phyloP scores from a whole-genome alignment of 2,888 invertebrate genomes.

The Chymomyza amoena region DNA sequence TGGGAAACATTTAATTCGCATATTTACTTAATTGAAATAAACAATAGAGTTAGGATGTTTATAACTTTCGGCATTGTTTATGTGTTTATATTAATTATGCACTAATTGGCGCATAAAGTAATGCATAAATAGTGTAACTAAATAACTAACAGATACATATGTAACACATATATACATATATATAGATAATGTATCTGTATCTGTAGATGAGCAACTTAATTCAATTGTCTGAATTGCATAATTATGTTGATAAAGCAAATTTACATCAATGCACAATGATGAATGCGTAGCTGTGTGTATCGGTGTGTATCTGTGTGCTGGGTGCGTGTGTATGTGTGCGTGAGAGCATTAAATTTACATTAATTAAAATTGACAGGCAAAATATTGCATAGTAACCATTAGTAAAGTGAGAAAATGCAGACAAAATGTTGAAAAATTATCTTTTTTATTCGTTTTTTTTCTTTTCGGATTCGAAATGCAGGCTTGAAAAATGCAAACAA shows the following conservation, averaged over 20 bases:
- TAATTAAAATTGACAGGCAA: slow-evolving; percentile 58
- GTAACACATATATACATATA: too few species aligned
- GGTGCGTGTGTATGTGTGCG: slow-evolving; percentile 14
- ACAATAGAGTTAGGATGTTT: not conserved
- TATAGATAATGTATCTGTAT: slow-evolving; percentile 16
- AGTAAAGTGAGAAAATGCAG: not conserved
- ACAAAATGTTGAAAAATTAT: not conserved
- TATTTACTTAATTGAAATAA: not conserved
- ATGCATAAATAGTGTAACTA: slow-evolving; percentile 3
- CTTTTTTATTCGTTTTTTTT: not conserved
- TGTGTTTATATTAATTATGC: slow-evolving; percentile 30
- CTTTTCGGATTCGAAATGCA: not conserved
- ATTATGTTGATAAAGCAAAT: slow-evolving; percentile 64
- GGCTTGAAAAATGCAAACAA: not conserved
- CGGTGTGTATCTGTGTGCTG: not conserved
- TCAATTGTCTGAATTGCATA: slow-evolving; percentile 57
- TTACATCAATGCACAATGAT: slow-evolving; percentile 15
- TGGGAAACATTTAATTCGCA: not conserved
- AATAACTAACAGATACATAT: not conserved
- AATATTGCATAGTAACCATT: slow-evolving; percentile 37
- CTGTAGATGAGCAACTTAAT: slow-evolving; percentile 46
- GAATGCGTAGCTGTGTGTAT: not conserved
- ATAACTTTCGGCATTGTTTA: not conserved
- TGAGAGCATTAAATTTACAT: slow-evolving; percentile 51
- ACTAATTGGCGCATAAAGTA: slow-evolving; percentile 20